Evolutionary conservation across 2,888 invertebrate genomes (phyloP).

Genomic region (Pandemis heparana): DNA sequence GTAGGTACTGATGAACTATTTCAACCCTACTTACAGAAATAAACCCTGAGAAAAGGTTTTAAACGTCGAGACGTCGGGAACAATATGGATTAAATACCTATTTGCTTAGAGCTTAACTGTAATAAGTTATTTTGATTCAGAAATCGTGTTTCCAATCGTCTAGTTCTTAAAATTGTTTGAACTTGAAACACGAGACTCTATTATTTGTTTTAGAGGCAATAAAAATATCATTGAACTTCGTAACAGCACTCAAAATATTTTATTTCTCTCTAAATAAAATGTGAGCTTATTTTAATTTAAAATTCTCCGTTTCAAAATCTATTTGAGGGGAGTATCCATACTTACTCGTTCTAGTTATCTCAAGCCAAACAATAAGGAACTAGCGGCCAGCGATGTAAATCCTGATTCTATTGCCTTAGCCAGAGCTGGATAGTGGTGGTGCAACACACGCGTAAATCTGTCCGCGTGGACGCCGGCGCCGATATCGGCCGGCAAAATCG

Average conservation of each 20-base stretch:
- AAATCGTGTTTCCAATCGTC: slow-evolving; percentile 5
- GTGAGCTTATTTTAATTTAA: not conserved
- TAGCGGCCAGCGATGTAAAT: slow-evolving; percentile 35
- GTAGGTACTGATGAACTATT: no score
- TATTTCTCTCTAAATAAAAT: not conserved
- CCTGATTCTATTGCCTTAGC: slow-evolving; percentile 41
- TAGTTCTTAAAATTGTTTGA: slow-evolving; percentile 2
- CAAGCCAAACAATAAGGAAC: slow-evolving; percentile 33
- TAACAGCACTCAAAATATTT: not conserved
- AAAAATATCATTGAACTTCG: not conserved
- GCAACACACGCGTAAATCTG: slow-evolving; percentile 68
- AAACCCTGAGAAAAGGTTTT: no score
- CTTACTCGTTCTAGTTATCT: slow-evolving; percentile 19
- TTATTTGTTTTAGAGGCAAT: slow-evolving; percentile 1
- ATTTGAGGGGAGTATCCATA: not conserved
- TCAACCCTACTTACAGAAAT: no score
- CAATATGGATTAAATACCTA: not conserved
- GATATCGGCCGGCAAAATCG: slow-evolving; percentile 51
- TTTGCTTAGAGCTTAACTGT: not conserved
- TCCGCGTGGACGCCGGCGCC: slow-evolving; percentile 52
- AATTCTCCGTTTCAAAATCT: not conserved
- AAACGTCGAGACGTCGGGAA: no score
- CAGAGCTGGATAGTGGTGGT: slow-evolving; percentile 28
- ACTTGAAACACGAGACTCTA: slow-evolving; percentile 3
- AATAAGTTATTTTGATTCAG: slow-evolving; percentile 14